Evolutionary conservation across 2,797 vertebrate genomes (phyloP).

Genomic region (Atherinosoma microstoma): DNA sequence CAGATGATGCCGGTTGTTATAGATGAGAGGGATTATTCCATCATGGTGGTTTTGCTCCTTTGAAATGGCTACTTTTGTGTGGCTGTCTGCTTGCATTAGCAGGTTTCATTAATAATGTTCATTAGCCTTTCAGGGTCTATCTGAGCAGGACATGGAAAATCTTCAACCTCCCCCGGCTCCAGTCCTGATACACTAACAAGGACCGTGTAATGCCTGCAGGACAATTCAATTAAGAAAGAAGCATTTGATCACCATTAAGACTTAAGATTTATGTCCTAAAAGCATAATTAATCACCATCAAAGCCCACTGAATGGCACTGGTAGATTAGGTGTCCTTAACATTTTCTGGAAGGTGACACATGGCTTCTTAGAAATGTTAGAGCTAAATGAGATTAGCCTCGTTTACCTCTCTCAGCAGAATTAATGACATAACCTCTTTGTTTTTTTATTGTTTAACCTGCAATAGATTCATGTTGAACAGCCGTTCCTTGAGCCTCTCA

Average conservation of each 20-base stretch:
- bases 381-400: constrained; percentile 63
- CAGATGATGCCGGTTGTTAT: constrained; percentile 46
- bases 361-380: constrained; percentile 51
- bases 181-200: constrained; percentile 66
- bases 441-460: constrained; percentile 48
- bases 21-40: constrained; percentile 47
- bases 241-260: constrained; percentile 78
- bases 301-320: constrained; percentile 63
- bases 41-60: constrained; percentile 43
- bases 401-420: constrained; percentile 35
- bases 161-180: constrained; percentile 50
- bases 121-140: constrained; percentile 71
- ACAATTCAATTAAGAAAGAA: constrained; percentile 80
- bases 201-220: constrained; percentile 67
- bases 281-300: constrained; percentile 79
- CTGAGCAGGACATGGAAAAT: constrained; percentile 49
- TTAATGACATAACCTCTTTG: constrained; percentile 39
- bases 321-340: constrained; percentile 55
- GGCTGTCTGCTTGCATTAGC: constrained; percentile 68
- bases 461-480: constrained; percentile 47
- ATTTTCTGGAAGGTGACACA: constrained; percentile 73
- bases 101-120: constrained; percentile 75
- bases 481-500: constrained; percentile 48
- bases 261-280: constrained; percentile 65
- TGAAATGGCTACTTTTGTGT: constrained; percentile 60